Conservation (phyloP, 2,888 invertebrate genomes). For the Itoplectis maculator region DNA sequence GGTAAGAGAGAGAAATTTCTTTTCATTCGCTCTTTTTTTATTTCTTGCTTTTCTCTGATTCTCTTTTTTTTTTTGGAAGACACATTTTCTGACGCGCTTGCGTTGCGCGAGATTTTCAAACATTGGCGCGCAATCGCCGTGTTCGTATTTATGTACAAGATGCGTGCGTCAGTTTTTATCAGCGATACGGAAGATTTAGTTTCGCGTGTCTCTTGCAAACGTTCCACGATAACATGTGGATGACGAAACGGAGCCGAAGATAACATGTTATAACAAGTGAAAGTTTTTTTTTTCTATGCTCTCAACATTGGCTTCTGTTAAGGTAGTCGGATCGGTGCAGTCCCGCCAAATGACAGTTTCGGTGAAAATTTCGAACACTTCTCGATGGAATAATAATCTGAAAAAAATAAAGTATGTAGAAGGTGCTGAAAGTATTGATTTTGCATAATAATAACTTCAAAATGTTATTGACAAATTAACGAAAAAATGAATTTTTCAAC, state of each 20-base stretch:
- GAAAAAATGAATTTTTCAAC: no score
- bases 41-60: constrained; percentile 2
- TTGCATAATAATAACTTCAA: no score
- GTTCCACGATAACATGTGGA: constrained; percentile 81
- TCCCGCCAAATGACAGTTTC: no score
- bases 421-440: no score
- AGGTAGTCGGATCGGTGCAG: no score
- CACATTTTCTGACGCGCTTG: constrained; percentile 91
- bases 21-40: constrained; percentile 74
- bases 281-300: constrained; percentile 27
- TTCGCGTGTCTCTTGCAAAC: constrained; percentile 22
- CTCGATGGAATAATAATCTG: no score
- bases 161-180: constrained; percentile 49
- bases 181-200: constrained; percentile 54
- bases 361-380: no score
- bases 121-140: constrained; percentile 57
- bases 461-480: no score
- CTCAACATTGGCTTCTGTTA: constrained; percentile 40
- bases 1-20: constrained; percentile 69
- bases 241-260: constrained; percentile 78
- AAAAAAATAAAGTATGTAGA: no score
- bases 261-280: constrained; percentile 56
- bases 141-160: constrained; percentile 44
- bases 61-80: constrained; percentile 88
- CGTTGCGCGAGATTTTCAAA: constrained; percentile 39